These are phyloP conservation scores for Carabus problematicus DNA, from an alignment of 2,888 invertebrate species.

Conservation along the genomic window DNA sequence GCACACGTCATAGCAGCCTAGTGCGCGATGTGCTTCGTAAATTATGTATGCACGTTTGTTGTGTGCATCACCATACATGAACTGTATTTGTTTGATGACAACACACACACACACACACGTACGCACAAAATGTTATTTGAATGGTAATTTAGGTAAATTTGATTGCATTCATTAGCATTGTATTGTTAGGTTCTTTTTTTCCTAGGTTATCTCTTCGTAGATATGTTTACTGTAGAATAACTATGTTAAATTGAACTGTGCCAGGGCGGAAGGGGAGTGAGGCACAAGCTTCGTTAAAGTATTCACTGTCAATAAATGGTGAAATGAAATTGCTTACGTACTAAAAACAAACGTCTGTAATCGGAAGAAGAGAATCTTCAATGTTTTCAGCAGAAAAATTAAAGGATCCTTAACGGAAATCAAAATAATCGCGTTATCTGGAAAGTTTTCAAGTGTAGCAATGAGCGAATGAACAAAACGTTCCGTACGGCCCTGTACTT, in stretches of 20 bases:
- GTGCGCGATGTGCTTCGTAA: constrained; percentile 8
- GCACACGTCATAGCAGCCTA: constrained; percentile 29
- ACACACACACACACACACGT: constrained; percentile 9
- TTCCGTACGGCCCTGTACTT: too few species aligned
- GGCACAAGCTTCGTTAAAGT: too few species aligned
- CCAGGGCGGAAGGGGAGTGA: not conserved
- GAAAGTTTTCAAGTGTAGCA: constrained; percentile 26
- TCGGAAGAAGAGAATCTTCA: too few species aligned
- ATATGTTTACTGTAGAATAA: not conserved
- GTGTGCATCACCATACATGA: constrained; percentile 16
- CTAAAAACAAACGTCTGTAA: too few species aligned
- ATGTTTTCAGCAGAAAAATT: too few species aligned
- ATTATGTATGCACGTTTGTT: constrained; percentile 32
- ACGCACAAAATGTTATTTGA: constrained; percentile 32
- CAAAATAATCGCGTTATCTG: constrained; percentile 30
- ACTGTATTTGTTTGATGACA: constrained; percentile 32
- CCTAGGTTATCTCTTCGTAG: constrained; percentile 21
- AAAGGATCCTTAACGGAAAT: constrained; percentile 4
- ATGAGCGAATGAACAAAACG: constrained; percentile 1
- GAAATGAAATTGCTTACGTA: too few species aligned
- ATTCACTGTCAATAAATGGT: too few species aligned
- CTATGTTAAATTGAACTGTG: not conserved
- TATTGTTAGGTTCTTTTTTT: constrained; percentile 16
- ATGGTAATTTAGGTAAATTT: constrained; percentile 38
- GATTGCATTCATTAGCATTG: constrained; percentile 35